Evolutionary conservation across 2,797 vertebrate genomes (phyloP).

Genomic region (Chelidonichthys spinosus): DNA sequence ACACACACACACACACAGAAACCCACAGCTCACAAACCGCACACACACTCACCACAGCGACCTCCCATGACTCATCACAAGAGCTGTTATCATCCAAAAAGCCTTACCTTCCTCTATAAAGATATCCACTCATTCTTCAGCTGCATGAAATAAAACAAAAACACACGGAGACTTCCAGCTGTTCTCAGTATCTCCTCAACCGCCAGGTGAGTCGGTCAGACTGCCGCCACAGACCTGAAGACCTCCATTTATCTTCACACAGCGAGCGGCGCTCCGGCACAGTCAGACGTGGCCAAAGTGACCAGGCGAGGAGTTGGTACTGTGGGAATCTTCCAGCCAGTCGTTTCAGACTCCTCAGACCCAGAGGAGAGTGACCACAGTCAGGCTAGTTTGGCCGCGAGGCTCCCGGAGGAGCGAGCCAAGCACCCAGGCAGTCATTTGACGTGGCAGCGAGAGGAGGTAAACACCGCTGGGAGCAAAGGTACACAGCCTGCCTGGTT

Average conservation of each 20-base stretch:
- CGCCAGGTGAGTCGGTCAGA: constrained; percentile 44
- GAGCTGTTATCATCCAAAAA: constrained; percentile 4
- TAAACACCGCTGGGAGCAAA: constrained; percentile 75
- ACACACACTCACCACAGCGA: background rate
- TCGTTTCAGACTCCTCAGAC: constrained; percentile 51
- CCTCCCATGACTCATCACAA: constrained; percentile 22
- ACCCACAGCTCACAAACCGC: constrained; percentile 8
- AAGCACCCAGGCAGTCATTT: constrained; percentile 62
- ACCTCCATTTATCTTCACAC: constrained; percentile 21
- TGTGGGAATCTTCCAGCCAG: constrained; percentile 9
- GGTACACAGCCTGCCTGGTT: constrained; percentile 67
- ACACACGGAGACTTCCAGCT: constrained; percentile 13
- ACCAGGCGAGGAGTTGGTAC: background rate
- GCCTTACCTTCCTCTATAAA: constrained; percentile 84
- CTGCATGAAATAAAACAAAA: constrained; percentile 34
- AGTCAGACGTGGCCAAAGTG: constrained; percentile 2
- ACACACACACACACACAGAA: constrained; percentile 9
- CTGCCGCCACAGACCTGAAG: constrained; percentile 4
- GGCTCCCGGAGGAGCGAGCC: constrained; percentile 59
- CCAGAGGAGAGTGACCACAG: constrained; percentile 66
- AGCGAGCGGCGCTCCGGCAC: constrained; percentile 10
- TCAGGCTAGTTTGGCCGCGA: constrained; percentile 35
- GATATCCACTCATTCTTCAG: constrained; percentile 80
- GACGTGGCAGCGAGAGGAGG: constrained; percentile 81
- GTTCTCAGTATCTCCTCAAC: constrained; percentile 24